Percentiles rank a stretch among this genome's conserved stretches.
Evolutionary conservation across 92 coral and sea anemone species (phyloP).

Genomic region (Phenganax subtilis): DNA sequence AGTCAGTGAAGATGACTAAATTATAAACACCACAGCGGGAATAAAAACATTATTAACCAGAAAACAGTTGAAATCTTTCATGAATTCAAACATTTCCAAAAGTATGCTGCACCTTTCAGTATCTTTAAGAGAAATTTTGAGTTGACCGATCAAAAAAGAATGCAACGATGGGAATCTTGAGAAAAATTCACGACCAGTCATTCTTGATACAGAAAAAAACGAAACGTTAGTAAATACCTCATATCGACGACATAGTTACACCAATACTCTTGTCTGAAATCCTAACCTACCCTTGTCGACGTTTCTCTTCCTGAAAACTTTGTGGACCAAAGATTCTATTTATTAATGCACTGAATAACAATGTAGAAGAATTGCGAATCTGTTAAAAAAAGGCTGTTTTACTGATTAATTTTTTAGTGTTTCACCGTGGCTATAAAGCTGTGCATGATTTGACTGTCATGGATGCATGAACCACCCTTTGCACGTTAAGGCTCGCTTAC

Average conservation of each 20-base stretch:
- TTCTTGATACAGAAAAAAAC: slow-evolving; percentile 49
- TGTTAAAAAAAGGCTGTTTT: background rate
- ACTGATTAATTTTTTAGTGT: background rate
- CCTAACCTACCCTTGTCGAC: slow-evolving; percentile 22
- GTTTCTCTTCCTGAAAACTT: slow-evolving; percentile 75
- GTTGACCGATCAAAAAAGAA: slow-evolving; percentile 62
- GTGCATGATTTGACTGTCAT: too few species aligned
- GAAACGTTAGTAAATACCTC: background rate
- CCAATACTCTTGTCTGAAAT: background rate
- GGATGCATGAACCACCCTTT: too few species aligned
- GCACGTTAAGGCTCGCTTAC: too few species aligned
- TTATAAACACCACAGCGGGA: too few species aligned
- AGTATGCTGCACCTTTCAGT: slow-evolving; percentile 53
- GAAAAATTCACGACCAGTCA: slow-evolving; percentile 98
- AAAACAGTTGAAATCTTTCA: too few species aligned
- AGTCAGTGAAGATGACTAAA: too few species aligned
- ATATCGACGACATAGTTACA: background rate
- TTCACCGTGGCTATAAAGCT: too few species aligned
- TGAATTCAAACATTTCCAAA: too few species aligned
- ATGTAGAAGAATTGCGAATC: slow-evolving; percentile 94
- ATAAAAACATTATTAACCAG: too few species aligned
- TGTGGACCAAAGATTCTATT: slow-evolving; percentile 91
- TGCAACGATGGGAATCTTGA: slow-evolving; percentile 84
- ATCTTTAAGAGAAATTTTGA: slow-evolving; percentile 60
- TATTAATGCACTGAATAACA: slow-evolving; percentile 86